Evolutionary conservation across 2,113 vertebrate species (phyloP), one percentile per base, ranked within the genome.

Genomic region (Limanda limanda): DNA sequence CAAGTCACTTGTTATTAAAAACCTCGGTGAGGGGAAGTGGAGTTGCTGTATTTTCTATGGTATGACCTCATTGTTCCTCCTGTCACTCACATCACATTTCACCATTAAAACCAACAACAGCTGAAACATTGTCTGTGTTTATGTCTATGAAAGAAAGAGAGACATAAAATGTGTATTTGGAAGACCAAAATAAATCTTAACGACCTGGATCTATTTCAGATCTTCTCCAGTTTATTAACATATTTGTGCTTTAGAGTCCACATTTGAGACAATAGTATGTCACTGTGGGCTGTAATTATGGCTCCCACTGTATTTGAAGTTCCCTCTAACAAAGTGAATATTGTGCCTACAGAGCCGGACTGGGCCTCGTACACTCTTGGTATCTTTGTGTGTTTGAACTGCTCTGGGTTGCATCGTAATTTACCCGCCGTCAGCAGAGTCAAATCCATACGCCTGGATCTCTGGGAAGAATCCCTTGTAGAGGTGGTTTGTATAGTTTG

Each of bases 301-400:
- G 3, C n/a, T 62, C 7, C 57, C 17, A 21, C 7, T 11, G 17
- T 48, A 1, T 57, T 71, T 54, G 45, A 6, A 51, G 17, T 75
- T 81, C 20, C 4, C 48, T 67, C 54, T 58, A 3, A 42, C 17
- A 14, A 15, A 67, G 42, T 64, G 24, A 76, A 61, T n/a, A 17
- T 5, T 69, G 37, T 74, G 7, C 14, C 58, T 27, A 56, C 91
- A 98, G 97, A 96, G 55, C 96, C 97, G 9, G 96, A 97, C 74
- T 98, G 97, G 97, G 95, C 95, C 74, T 98, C 97, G 9, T 98
- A 93, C 89, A 98, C 93, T 48, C 93, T 98, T 9, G 96, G 96
- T 1, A 75, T 97, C 82, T 98, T 98, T 87, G 93, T 98, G 83
- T 98, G 97, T 78, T 89, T 98, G 71, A 95, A 94, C 88, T 98